Evolutionary conservation across 2,113 vertebrate genomes (phyloP).

Genomic region (Calyptomena viridis): DNA sequence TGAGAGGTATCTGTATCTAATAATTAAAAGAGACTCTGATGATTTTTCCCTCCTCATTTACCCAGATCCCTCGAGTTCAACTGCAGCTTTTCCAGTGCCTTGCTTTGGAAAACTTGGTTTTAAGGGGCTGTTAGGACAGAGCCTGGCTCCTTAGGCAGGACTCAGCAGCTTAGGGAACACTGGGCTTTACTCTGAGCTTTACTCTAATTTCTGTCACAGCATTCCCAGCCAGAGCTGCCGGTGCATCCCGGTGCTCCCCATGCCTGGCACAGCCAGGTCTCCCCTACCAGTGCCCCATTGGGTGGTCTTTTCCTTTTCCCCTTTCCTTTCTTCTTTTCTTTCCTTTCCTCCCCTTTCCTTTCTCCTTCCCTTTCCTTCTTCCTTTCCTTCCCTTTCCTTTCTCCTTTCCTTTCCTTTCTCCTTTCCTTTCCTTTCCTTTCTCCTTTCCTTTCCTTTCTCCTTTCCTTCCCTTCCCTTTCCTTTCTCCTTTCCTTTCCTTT

Average conservation of each 20-base stretch:
- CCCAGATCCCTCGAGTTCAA: background rate
- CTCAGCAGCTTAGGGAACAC: slow-evolving; percentile 67
- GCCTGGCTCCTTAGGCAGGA: slow-evolving; percentile 53
- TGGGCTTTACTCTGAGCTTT: background rate
- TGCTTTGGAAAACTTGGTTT: background rate
- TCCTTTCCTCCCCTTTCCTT: too few relatives aligned
- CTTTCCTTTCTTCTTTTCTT: too few relatives aligned
- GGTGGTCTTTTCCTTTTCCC: too few relatives aligned
- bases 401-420: too few relatives aligned
- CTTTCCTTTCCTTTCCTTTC: too few relatives aligned
- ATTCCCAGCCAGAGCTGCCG: background rate
- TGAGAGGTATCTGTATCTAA: background rate
- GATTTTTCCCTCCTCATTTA: rapidly evolving
- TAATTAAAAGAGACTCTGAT: background rate
- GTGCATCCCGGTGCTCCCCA: rapidly evolving
- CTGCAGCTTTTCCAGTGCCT: background rate
- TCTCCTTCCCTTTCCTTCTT: too few relatives aligned
- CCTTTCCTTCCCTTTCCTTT: too few relatives aligned
- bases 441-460: too few relatives aligned
- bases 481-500: too few relatives aligned
- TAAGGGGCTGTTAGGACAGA: slow-evolving; percentile 23
- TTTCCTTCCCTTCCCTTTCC: too few relatives aligned
- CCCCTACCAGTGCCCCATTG: too few relatives aligned
- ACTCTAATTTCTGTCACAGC: background rate
- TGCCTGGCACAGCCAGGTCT: rapidly evolving